A percentile compares a stretch with the other conserved stretches of the same genome.
These are phyloP conservation scores for Amphilophus citrinellus DNA, from an alignment of 2,113 vertebrate genomes.

Conservation along the genomic window DNA sequence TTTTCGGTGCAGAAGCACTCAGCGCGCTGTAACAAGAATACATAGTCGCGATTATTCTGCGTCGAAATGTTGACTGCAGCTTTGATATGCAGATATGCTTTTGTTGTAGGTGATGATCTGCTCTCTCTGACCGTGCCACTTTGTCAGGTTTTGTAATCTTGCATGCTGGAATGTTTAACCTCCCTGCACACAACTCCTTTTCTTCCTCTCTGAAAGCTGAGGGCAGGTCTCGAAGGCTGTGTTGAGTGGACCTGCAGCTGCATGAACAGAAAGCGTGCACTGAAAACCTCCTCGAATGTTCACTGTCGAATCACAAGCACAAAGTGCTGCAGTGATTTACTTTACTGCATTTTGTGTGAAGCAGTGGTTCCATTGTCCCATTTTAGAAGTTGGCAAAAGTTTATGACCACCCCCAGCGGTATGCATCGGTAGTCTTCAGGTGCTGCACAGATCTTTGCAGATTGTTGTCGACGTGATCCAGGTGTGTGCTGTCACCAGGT, in stretches of 20 bases:
- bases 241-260: background rate
- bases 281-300: background rate
- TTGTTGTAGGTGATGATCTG: conserved; percentile 32
- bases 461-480: background rate
- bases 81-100: conserved; percentile 26
- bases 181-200: background rate
- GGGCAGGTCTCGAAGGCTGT: background rate
- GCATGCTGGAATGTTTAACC: background rate
- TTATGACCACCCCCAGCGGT: background rate
- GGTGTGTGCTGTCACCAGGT: background rate
- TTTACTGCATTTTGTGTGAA: no score
- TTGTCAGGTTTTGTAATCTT: conserved; percentile 9
- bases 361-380: no score
- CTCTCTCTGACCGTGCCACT: conserved; percentile 14
- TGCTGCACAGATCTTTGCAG: background rate
- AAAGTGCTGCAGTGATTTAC: no score
- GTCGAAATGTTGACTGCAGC: conserved; percentile 29
- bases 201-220: background rate
- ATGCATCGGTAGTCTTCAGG: no score
- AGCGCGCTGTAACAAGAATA: background rate
- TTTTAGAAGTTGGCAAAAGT: background rate
- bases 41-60: conserved; percentile 11
- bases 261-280: background rate
- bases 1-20: background rate
- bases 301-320: no score